phyloP scores from a whole-genome alignment of 2,888 invertebrate species.

The Galerucella pusilla region DNA sequence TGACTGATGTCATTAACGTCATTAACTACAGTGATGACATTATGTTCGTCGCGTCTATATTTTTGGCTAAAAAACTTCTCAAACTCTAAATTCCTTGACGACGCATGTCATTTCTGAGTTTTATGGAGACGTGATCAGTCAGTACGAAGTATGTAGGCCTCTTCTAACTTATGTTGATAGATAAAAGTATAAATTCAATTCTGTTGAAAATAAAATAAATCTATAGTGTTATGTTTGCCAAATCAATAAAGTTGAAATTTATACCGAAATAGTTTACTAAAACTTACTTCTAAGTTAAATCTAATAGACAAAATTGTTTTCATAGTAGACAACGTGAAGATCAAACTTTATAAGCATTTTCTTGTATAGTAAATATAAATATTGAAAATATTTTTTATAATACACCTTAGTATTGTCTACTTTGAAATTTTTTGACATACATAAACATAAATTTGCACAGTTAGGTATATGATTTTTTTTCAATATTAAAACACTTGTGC shows the following conservation, averaged over 20 bases:
- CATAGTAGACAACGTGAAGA: neutral
- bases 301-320: neutral
- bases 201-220: neutral
- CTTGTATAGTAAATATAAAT: no score
- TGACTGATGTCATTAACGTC: no score
- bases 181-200: neutral
- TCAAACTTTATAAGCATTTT: constrained; percentile 6
- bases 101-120: neutral
- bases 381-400: no score
- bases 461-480: constrained; percentile 18
- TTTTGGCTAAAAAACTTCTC: neutral
- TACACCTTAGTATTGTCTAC: neutral
- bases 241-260: constrained; percentile 11
- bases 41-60: no score
- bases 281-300: constrained; percentile 20
- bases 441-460: constrained; percentile 9
- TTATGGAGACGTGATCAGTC: neutral
- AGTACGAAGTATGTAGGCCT: neutral
- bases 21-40: no score
- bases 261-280: constrained; percentile 33
- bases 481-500: constrained; percentile 38
- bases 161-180: neutral
- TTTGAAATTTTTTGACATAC: neutral
- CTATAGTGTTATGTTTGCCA: constrained; percentile 7
- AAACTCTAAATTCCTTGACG: neutral